Evolutionary conservation across 2,888 invertebrate species (phyloP), one percentile per base, ranked within the genome.

Genomic region (Cinara cedri): DNA sequence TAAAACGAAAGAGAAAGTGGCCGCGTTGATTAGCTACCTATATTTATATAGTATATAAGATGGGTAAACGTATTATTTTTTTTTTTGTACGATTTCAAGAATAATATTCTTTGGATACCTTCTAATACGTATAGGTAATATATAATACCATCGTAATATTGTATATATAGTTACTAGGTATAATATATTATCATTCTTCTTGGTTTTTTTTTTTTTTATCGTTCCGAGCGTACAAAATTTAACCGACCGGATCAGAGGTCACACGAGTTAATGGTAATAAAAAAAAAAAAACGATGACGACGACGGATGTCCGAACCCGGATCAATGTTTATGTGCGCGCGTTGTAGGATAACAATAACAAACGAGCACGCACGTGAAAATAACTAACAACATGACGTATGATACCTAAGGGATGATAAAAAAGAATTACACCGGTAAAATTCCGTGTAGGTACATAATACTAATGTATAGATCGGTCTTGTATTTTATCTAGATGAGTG

Each of bases 1-100:
- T 42, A 54, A 68, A 19, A 21, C 51, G 63, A 74, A 74, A 74
- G 74, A 74, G 74, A 74, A 74, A 74, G 74, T 74, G 74, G 51
- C 6, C 34, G 34, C 42, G 74, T 63, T 42, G 74, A 74, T 74
- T 72, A 72, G 49, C 14, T 44, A 16, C 34, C 6, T 34, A 8
- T 51, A 49, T n/a, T n/a, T n/a, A n/a, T n/a, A n/a, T n/a, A n/a
- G n/a, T n/a, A n/a, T n/a, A 49, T 62, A 62, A 72, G 14, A 46
- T 34, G 11, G 16, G 26, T 72, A 62, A 62, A 72, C 72, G 49
- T 34, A 72, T 24, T 34, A 57, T 34, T 34, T 34, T 34, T 34
- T 34, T 34, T 34, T 34, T 4, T 4, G 6, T 34, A 34, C 3
- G 34, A 34, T 34, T 34, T 34, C 34, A 34, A 34, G 34, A 34